phyloP scores from a whole-genome alignment of 2,888 invertebrate genomes.

The Brenthis hecate region DNA sequence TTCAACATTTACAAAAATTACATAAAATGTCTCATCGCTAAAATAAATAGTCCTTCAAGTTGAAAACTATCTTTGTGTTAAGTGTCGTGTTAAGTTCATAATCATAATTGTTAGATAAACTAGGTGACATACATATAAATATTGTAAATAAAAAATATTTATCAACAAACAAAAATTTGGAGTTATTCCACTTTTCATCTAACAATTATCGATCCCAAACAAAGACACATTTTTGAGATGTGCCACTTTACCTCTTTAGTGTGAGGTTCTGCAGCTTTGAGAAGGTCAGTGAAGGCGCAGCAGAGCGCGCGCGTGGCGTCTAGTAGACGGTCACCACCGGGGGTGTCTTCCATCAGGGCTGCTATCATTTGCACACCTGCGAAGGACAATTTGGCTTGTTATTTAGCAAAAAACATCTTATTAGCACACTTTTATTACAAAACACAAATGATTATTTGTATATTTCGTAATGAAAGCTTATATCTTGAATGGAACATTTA shows the following conservation, averaged over 20 bases:
- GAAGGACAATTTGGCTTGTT: neutral
- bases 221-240: neutral
- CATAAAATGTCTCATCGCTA: neutral
- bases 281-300: slow-evolving; percentile 95
- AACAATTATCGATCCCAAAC: neutral
- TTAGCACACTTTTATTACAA: too few species aligned
- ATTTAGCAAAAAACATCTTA: neutral
- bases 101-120: too few species aligned
- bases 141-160: too few species aligned
- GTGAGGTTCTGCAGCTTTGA: slow-evolving; percentile 97
- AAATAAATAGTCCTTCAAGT: too few species aligned
- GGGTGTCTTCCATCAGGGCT: slow-evolving; percentile 94
- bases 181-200: too few species aligned
- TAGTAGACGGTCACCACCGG: slow-evolving; percentile 91
- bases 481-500: too few species aligned
- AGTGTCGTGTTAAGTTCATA: neutral
- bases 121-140: too few species aligned
- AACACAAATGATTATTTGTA: too few species aligned
- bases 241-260: slow-evolving; percentile 86
- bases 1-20: neutral
- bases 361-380: slow-evolving; percentile 94
- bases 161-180: too few species aligned
- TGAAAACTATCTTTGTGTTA: neutral
- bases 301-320: slow-evolving; percentile 96
- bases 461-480: too few species aligned